Base-by-base conservation (phyloP, 2,888 invertebrate species). In the Ypsolopha scabrella region DNA sequence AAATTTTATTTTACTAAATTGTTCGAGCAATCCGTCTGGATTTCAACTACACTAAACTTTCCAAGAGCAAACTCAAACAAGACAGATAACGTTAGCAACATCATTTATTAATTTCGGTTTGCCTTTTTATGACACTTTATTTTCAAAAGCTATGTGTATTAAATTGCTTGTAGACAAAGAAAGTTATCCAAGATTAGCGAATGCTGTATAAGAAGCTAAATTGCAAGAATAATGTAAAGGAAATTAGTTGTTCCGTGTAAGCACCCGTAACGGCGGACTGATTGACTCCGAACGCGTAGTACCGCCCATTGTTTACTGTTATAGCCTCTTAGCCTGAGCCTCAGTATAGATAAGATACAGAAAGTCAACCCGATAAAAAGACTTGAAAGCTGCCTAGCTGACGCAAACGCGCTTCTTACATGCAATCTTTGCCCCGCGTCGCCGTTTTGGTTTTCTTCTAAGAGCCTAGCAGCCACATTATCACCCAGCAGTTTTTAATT, bases 221-320 rank as follows among this genome's bases (percentile, higher is more conserved):
- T 50, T 43, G 50, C 43, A 50, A 50, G 35, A 41, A 13, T 49
- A 50, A 43, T 34, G 50, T 36, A 35, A 35, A 41, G 50, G 49
- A 49, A 41, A 50, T 49, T 53, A 51, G 48, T 49, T 46, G 45
- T 53, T 45, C 34, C 39, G 41, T 50, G 41, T 35, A 51, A 54
- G 52, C 45, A 51, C 46, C 48, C 43, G 48, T 52, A 50, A 52
- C 52, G 55, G 51, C 51, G 52, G 53, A 52, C 54, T 52, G 53
- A 55, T 54, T 52, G 52, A 43, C 37, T 53, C 53, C 24, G 50
- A 55, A 55, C 39, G 53, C 57, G 54, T 50, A 50, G 53, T 53
- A 47, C 57, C 55, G 54, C 52, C 53, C 53, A 60, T 58, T 60
- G 58, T 58, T 52, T 48, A 51, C 33, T 51, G 47, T 43, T 48